Conservation (phyloP, 2,888 invertebrate species). For the Drosophila formosana region DNA sequence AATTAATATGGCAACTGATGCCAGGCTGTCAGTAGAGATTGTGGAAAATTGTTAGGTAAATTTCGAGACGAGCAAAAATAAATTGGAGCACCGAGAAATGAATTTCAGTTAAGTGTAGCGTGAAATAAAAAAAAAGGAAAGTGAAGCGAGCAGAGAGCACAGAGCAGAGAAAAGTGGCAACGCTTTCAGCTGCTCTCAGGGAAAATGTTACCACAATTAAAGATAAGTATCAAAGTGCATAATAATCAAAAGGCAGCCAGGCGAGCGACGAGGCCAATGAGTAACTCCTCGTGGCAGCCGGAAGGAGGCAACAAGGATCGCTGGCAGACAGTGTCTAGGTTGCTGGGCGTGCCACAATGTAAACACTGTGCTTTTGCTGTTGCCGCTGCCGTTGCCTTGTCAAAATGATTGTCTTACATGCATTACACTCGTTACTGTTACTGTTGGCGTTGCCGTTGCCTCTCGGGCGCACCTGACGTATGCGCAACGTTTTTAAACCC, state of each 20-base stretch:
- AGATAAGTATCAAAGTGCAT: slow-evolving; percentile 81
- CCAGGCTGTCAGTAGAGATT: neutral
- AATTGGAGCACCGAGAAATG: slow-evolving; percentile 18
- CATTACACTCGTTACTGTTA: slow-evolving; percentile 64
- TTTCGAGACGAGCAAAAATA: slow-evolving; percentile 3
- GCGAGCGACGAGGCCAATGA: slow-evolving; percentile 68
- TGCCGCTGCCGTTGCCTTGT: slow-evolving; percentile 45
- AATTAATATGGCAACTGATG: slow-evolving; percentile 13
- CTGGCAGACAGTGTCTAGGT: slow-evolving; percentile 35
- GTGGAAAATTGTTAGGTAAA: slow-evolving; percentile 8
- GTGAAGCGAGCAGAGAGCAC: neutral
- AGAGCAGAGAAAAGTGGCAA: slow-evolving; percentile 14
- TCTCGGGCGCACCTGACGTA: slow-evolving; percentile 68
- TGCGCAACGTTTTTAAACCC: slow-evolving; percentile 71
- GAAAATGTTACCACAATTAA: slow-evolving; percentile 76
- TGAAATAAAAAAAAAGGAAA: slow-evolving; percentile 26
- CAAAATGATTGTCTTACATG: slow-evolving; percentile 79
- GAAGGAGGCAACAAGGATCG: neutral
- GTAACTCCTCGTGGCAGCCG: slow-evolving; percentile 37
- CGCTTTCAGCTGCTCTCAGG: slow-evolving; percentile 45
- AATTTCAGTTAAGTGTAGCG: slow-evolving; percentile 47
- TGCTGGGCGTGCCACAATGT: slow-evolving; percentile 41
- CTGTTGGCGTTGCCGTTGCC: neutral
- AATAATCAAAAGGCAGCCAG: slow-evolving; percentile 76
- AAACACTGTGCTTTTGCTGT: slow-evolving; percentile 37